A percentile compares a stretch with the other conserved stretches of the same genome.
Conservation (phyloP, 2,113 vertebrate genomes). For the Acinonyx jubatus region DNA sequence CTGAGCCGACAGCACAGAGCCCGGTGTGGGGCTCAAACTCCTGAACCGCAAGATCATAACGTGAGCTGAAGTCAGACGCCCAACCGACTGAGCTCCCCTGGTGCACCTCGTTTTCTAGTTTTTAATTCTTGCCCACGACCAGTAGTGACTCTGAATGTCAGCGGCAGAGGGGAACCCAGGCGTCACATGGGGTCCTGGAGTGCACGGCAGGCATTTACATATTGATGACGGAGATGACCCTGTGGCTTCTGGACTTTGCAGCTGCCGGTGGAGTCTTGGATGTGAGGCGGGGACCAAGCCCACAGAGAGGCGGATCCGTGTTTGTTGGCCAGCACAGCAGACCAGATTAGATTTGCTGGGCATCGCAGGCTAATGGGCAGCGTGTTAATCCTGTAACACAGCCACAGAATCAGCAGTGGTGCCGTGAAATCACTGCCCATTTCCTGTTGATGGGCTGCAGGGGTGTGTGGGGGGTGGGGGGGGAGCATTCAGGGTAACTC, state of each 20-base stretch:
- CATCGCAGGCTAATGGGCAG: fast-evolving
- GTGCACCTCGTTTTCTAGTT: background rate
- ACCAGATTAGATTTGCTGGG: fast-evolving
- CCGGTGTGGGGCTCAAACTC: fast-evolving
- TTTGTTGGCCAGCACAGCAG: background rate
- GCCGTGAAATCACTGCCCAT: fast-evolving
- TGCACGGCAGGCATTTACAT: fast-evolving
- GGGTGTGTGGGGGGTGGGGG: background rate
- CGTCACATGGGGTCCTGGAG: fast-evolving
- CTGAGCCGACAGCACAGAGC: too few relatives aligned
- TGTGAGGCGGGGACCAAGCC: fast-evolving
- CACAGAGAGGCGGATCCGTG: fast-evolving
- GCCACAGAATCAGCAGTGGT: background rate
- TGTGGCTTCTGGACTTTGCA: fast-evolving
- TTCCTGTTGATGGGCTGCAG: background rate
- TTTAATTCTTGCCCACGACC: background rate
- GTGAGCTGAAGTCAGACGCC: too few relatives aligned
- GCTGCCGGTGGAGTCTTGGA: fast-evolving
- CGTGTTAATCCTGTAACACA: fast-evolving
- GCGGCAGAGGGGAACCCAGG: fast-evolving
- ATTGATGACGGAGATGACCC: fast-evolving
- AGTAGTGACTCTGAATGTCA: fast-evolving
- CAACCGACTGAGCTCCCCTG: too few relatives aligned
- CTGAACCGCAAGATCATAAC: too few relatives aligned
- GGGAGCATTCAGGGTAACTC: fast-evolving